A percentile compares a stretch with the other conserved stretches of the same genome.
Evolutionary conservation across 2,113 vertebrate genomes (phyloP).

Genomic region (Erinaceus europaeus): DNA sequence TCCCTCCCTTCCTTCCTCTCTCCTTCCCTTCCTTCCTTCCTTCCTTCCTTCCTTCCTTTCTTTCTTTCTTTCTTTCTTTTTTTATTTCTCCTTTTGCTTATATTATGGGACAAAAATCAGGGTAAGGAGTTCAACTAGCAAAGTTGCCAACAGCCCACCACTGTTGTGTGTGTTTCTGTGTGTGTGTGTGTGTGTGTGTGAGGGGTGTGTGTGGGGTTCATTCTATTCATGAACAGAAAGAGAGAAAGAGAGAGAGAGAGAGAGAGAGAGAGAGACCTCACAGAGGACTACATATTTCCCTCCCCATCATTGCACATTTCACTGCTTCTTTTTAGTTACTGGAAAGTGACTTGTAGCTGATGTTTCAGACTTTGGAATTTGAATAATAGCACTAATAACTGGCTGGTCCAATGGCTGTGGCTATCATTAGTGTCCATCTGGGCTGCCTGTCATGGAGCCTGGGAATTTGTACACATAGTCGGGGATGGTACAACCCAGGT

Average conservation of each 20-base stretch:
- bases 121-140: neutral
- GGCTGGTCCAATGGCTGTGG: neutral
- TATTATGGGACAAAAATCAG: no score
- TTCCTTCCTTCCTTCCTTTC: no score
- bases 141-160: accelerated
- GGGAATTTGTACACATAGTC: neutral
- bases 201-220: no score
- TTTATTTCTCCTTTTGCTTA: no score
- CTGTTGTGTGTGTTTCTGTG: no score
- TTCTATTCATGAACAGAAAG: neutral
- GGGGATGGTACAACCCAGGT: neutral
- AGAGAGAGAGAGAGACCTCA: neutral
- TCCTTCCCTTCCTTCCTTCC: no score
- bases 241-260: neutral
- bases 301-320: accelerated
- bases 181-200: no score
- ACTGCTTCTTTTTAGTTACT: neutral
- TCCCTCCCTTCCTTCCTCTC: no score
- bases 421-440: neutral
- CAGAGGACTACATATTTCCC: accelerated
- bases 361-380: neutral
- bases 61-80: no score
- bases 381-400: neutral
- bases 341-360: neutral
- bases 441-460: neutral